Base-by-base conservation (phyloP, 1,140 invertebrate genomes). In the Hydropsyche tenuis region DNA sequence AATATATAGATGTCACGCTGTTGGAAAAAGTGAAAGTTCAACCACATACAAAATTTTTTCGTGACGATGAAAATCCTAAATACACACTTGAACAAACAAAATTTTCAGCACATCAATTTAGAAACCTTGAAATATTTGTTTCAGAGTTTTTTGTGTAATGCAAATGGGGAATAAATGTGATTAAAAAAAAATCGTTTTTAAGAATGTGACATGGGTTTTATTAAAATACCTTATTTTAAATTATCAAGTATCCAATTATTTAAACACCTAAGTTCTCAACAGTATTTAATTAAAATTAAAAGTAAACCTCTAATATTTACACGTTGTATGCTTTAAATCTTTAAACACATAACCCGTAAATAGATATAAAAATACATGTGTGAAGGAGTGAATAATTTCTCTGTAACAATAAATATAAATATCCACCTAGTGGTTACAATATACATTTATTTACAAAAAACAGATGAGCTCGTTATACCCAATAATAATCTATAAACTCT, bases 401-500 rank as follows among this genome's bases (percentile, higher is more conserved):
- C 68, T 70, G 68, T 70, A 70, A 70, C 68, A 70, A 70, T 70
- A 70, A 70, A 70, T 70, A 70, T 70, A 70, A 70, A 70, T 70
- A 70, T 70, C 68, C 68, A 70, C 68, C 68, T 70, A 56, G 68
- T 70, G 68, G 51, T 70, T 70, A 70, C 68, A 70, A 70, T 70
- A 12, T 70, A 70, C 68, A 70, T 56, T 56, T 70, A 70, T 70
- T 23, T 70, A 70, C 68, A 70, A 69, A 51, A 5, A 22, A 65
- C 63, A 65, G 30, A 42, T 65, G 63, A 65, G 43, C 16, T 65
- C 14, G 43, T 27, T 43, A 65, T 65, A 65, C 16, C 30, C 30
- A 65, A 43, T 43, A 20, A 65, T 43, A 9, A 37, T 37, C 30
- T 37, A 37, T 37, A 9, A 37, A 37, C 3, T 37, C 30, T 37